Percentiles rank a stretch among this genome's conserved stretches.
These are phyloP conservation scores for Salticus scenicus DNA, from an alignment of 2,888 invertebrate genomes.

Conservation along the genomic window DNA sequence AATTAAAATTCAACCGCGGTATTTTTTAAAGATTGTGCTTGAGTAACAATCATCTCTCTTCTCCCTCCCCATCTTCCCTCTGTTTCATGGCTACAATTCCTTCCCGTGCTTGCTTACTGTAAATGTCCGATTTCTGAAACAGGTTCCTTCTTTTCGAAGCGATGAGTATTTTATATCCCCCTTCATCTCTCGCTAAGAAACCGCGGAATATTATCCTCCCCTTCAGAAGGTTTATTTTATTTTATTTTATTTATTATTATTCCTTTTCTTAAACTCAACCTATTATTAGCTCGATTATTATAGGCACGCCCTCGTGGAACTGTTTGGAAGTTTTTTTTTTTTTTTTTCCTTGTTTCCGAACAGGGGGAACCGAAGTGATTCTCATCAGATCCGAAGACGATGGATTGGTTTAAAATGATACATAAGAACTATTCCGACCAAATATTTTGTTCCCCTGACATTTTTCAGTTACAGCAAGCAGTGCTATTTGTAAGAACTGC, in stretches of 20 bases:
- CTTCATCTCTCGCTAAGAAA: not conserved
- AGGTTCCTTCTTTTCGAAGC: not conserved
- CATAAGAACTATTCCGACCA: slow-evolving; percentile 44
- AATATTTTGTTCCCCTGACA: slow-evolving; percentile 35
- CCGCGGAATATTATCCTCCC: not conserved
- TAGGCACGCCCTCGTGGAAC: slow-evolving; percentile 42
- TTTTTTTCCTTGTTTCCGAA: not conserved
- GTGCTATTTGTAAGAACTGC: slow-evolving; percentile 55
- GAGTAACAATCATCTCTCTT: too few relatives aligned
- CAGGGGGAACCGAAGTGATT: not conserved
- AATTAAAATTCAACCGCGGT: too few relatives aligned
- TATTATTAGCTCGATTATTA: slow-evolving; percentile 66
- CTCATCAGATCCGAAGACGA: slow-evolving; percentile 22
- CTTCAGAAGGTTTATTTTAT: too few relatives aligned
- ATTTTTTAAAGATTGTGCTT: too few relatives aligned
- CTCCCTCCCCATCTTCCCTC: too few relatives aligned
- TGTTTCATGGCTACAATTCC: too few relatives aligned
- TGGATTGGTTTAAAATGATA: slow-evolving; percentile 61
- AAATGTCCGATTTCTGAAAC: not conserved
- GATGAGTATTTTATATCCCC: not conserved
- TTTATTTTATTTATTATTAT: too few relatives aligned
- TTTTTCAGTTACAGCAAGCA: slow-evolving; percentile 14
- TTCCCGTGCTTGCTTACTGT: not conserved
- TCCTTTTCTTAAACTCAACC: slow-evolving; percentile 30
- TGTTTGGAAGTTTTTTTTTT: not conserved